These are phyloP conservation scores for Lindbergichthys nudifrons DNA, from an alignment of 2,797 vertebrate species.

Conservation along the genomic window DNA sequence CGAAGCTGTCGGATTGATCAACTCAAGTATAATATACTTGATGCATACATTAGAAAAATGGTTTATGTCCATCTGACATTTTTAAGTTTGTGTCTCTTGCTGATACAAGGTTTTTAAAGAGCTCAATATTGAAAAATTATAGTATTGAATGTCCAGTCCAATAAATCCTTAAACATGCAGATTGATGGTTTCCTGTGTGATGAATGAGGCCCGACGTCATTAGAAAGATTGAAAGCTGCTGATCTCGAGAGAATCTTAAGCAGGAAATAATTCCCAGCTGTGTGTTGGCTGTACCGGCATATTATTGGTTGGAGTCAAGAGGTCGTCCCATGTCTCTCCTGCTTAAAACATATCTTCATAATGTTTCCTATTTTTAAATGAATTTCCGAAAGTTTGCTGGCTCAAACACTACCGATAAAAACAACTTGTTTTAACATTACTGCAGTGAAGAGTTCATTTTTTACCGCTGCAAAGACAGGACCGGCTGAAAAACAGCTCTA, in stretches of 20 bases:
- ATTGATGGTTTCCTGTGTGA: slow-evolving; percentile 53
- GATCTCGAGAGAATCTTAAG: slow-evolving; percentile 67
- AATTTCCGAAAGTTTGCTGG: slow-evolving; percentile 18
- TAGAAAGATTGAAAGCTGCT: slow-evolving; percentile 73
- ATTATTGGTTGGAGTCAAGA: slow-evolving; percentile 39
- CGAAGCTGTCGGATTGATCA: slow-evolving; percentile 14
- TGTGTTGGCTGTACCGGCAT: slow-evolving; percentile 39
- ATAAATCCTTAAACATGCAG: slow-evolving; percentile 49
- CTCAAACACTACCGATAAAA: slow-evolving; percentile 15
- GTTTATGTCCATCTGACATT: slow-evolving; percentile 18
- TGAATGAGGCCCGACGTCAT: slow-evolving; percentile 66
- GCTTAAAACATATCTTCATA: slow-evolving; percentile 25
- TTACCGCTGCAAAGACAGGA: slow-evolving; percentile 5
- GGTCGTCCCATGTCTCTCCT: slow-evolving; percentile 14
- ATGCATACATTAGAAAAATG: slow-evolving; percentile 24
- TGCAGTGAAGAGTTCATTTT: slow-evolving; percentile 28
- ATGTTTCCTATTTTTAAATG: slow-evolving; percentile 33
- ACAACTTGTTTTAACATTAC: slow-evolving; percentile 17
- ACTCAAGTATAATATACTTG: slow-evolving; percentile 17
- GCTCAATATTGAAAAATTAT: slow-evolving; percentile 35
- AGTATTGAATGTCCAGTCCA: slow-evolving; percentile 32
- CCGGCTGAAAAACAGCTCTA: slow-evolving; percentile 33
- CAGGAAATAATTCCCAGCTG: slow-evolving; percentile 60
- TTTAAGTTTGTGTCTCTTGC: slow-evolving; percentile 1
- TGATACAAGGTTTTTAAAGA: slow-evolving; percentile 17